Evolutionary conservation across 2,888 invertebrate genomes (phyloP).

Genomic region (Ophion ellenae): DNA sequence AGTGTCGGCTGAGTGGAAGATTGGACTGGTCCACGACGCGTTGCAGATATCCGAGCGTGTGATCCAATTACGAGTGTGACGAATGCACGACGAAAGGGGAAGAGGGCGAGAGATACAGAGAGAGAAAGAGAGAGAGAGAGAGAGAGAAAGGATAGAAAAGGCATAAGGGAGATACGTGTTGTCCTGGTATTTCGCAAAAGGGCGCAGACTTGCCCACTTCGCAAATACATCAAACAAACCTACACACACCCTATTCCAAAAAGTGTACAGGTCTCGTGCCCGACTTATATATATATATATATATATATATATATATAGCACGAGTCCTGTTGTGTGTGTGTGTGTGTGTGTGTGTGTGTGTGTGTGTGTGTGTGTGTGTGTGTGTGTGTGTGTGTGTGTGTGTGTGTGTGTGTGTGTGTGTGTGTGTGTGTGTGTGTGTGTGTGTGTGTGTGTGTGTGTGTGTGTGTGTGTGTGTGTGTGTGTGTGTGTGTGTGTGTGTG

Average conservation of each 20-base stretch:
- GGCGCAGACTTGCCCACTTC: conserved; percentile 62
- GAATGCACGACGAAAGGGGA: conserved; percentile 68
- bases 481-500: too few relatives aligned
- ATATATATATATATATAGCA: neutral
- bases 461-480: too few relatives aligned
- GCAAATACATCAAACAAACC: conserved; percentile 63
- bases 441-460: too few relatives aligned
- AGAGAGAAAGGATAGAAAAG: conserved; percentile 22
- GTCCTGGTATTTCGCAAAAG: conserved; percentile 35
- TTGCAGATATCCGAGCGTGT: conserved; percentile 76
- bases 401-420: too few relatives aligned
- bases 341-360: too few relatives aligned
- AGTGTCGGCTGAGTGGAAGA: conserved; percentile 81
- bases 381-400: too few relatives aligned
- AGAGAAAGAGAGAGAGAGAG: conserved; percentile 50
- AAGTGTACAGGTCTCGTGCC: conserved; percentile 3
- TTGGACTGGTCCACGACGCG: conserved; percentile 76
- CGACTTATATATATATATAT: too few relatives aligned
- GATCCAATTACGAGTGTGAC: conserved; percentile 80
- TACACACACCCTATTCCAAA: neutral
- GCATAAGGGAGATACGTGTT: conserved; percentile 36
- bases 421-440: too few relatives aligned
- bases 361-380: too few relatives aligned
- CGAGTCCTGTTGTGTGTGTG: too few relatives aligned
- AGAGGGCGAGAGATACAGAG: conserved; percentile 35